Conservation (phyloP, 2,888 invertebrate species). For the Lycocerus yunnanus region DNA sequence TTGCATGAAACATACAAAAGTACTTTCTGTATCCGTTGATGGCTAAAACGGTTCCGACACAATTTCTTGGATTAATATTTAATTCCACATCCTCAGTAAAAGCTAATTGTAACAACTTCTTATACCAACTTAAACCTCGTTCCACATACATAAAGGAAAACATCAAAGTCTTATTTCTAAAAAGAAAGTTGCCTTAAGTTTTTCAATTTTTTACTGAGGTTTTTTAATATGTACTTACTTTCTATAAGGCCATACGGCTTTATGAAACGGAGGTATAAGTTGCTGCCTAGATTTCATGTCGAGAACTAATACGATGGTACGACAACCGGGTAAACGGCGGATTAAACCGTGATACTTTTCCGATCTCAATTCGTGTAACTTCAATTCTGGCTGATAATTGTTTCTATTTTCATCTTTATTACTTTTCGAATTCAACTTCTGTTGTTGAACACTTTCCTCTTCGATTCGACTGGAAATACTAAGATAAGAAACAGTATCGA, state of each 20-base stretch:
- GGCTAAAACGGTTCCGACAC: conserved; percentile 94
- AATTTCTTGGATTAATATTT: conserved; percentile 93
- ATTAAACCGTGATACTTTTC: conserved; percentile 96
- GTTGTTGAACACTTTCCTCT: conserved; percentile 62
- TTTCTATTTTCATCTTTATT: conserved; percentile 44
- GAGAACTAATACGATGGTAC: conserved; percentile 88
- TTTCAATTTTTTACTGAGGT: neutral
- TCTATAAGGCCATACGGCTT: conserved; percentile 93
- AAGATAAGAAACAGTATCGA: neutral
- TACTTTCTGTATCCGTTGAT: conserved; percentile 96
- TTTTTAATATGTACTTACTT: conserved; percentile 71
- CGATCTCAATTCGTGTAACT: conserved; percentile 88
- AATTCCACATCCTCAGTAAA: conserved; percentile 81
- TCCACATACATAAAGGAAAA: conserved; percentile 94
- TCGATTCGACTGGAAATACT: conserved; percentile 59
- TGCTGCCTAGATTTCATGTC: conserved; percentile 87
- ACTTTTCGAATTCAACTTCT: conserved; percentile 57
- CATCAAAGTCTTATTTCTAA: conserved; percentile 92
- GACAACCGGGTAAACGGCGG: conserved; percentile 88
- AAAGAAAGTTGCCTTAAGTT: conserved; percentile 35
- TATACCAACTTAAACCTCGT: conserved; percentile 92
- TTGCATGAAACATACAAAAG: conserved; percentile 98
- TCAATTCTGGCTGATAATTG: conserved; percentile 67
- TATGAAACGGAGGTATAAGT: conserved; percentile 89
- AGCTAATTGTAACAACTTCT: conserved; percentile 83